Evolutionary conservation across 1,140 invertebrate species (phyloP).

Genomic region (Brachionus rubens): DNA sequence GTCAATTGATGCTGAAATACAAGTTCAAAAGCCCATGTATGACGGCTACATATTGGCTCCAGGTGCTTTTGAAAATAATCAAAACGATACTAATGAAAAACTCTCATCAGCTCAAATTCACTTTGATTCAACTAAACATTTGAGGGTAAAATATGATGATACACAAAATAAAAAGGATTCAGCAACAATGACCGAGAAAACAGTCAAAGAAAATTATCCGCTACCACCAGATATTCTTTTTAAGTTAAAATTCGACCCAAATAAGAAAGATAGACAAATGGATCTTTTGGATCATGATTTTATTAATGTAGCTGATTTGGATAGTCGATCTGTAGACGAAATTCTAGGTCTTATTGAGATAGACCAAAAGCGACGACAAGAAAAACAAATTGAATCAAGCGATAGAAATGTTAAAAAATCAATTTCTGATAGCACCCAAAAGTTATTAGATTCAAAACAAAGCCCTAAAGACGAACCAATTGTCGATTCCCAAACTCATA

Average conservation of each 20-base stretch:
- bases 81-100: not conserved
- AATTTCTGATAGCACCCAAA: too few species aligned
- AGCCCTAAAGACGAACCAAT: too few species aligned
- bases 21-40: slow-evolving; percentile 39
- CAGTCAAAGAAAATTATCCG: not conserved
- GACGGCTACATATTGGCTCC: slow-evolving; percentile 31
- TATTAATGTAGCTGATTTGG: slow-evolving; percentile 29
- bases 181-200: not conserved
- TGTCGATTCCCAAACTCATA: too few species aligned
- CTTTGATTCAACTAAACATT: not conserved
- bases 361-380: not conserved
- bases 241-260: slow-evolving; percentile 7
- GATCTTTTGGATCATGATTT: not conserved
- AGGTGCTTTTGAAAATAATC: not conserved
- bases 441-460: too few species aligned
- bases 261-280: slow-evolving; percentile 20
- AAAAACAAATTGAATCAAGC: not conserved
- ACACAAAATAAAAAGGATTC: not conserved
- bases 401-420: not conserved
- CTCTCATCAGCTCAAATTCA: not conserved
- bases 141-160: not conserved
- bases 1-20: not conserved
- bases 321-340: not conserved
- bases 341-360: slow-evolving; percentile 14
- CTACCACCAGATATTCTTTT: slow-evolving; percentile 30